phyloP scores from a whole-genome alignment of 2,797 vertebrate species.

The Gastrophryne carolinensis region DNA sequence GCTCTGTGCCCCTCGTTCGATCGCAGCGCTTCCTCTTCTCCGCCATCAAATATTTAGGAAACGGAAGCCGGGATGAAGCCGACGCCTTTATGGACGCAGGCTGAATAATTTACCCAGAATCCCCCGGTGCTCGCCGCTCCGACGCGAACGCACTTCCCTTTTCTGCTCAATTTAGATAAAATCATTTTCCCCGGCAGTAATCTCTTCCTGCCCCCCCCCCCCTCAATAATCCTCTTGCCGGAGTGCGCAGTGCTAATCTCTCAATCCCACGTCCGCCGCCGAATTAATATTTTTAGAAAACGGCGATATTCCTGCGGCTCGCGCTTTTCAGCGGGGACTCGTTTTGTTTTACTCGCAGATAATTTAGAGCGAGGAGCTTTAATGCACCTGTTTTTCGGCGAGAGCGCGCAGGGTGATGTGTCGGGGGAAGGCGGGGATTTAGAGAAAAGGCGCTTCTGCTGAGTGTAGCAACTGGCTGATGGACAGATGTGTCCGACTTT shows the following conservation, averaged over 20 bases:
- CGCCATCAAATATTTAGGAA: constrained; percentile 41
- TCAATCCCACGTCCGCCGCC: constrained; percentile 42
- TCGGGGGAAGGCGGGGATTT: too few relatives aligned
- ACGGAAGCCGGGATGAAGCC: constrained; percentile 11
- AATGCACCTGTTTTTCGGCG: not conserved
- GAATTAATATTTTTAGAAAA: constrained; percentile 12
- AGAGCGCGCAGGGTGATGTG: too few relatives aligned
- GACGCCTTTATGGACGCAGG: constrained; percentile 24
- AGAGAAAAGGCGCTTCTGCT: too few relatives aligned
- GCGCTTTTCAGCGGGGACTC: not conserved
- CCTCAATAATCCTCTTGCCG: constrained; percentile 35
- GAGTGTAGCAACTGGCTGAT: too few relatives aligned
- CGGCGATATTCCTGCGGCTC: not conserved
- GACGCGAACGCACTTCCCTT: constrained; percentile 18
- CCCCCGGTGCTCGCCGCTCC: not conserved
- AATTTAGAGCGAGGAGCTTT: constrained; percentile 6
- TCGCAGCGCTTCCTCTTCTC: constrained; percentile 11
- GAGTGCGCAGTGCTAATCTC: constrained; percentile 33
- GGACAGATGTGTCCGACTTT: too few relatives aligned
- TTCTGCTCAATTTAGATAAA: constrained; percentile 49
- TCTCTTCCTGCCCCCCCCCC: constrained; percentile 15
- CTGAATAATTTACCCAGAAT: constrained; percentile 46
- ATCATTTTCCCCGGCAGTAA: constrained; percentile 36
- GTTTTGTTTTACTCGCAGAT: constrained; percentile 16
- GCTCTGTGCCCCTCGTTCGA: not conserved